These are phyloP conservation scores for Siphlonurus alternatus DNA, from an alignment of 2,888 invertebrate species.

Conservation along the genomic window DNA sequence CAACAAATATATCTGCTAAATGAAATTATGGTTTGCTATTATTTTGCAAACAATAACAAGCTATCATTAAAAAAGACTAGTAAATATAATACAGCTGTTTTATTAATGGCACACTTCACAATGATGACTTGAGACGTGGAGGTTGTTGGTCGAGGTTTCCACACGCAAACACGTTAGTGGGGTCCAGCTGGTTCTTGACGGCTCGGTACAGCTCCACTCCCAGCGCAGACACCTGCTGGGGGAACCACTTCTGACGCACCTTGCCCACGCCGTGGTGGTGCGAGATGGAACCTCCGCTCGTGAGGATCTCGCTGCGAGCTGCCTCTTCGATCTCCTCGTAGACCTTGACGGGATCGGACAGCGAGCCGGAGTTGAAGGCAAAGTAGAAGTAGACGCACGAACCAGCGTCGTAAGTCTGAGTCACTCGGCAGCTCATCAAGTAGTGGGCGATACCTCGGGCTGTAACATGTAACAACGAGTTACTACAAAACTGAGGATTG, in stretches of 20 bases:
- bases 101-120: not conserved
- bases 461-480: slow-evolving; percentile 9
- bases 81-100: no score
- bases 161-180: slow-evolving; percentile 82
- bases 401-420: slow-evolving; percentile 94
- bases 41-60: no score
- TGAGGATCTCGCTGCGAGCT: slow-evolving; percentile 83
- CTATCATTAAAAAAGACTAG: no score
- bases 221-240: slow-evolving; percentile 62
- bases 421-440: slow-evolving; percentile 67
- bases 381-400: slow-evolving; percentile 95
- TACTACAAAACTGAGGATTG: no score
- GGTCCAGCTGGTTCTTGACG: slow-evolving; percentile 77
- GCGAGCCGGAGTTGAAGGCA: slow-evolving; percentile 50
- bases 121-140: not conserved
- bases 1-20: no score
- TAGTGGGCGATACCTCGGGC: slow-evolving; percentile 39
- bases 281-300: slow-evolving; percentile 79
- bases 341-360: slow-evolving; percentile 49
- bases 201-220: slow-evolving; percentile 63
- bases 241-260: slow-evolving; percentile 63
- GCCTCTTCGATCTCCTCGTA: slow-evolving; percentile 78
- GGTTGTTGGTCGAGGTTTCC: slow-evolving; percentile 44
- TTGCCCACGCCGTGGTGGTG: slow-evolving; percentile 98
- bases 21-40: no score